phyloP scores from a whole-genome alignment of 2,113 vertebrate species.

The Pseudonaja textilis region DNA sequence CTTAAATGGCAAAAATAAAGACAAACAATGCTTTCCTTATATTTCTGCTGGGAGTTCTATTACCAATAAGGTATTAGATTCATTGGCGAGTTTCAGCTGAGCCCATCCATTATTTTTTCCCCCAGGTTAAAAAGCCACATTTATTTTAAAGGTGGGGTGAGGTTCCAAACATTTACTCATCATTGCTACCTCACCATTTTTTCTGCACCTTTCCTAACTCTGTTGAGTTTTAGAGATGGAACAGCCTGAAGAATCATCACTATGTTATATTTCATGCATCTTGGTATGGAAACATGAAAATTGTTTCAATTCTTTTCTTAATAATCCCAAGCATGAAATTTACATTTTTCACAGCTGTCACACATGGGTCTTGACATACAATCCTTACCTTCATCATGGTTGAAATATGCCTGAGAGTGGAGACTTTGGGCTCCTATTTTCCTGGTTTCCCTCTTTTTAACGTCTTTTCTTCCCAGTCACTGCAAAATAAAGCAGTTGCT shows the following conservation, averaged over 20 bases:
- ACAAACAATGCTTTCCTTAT: not conserved
- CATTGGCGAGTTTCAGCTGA: not conserved
- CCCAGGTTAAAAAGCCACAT: not conserved
- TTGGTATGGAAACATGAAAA: not conserved
- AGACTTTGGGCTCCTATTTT: not conserved
- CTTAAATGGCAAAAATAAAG: not conserved
- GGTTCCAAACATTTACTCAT: not conserved
- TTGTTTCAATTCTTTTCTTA: slow-evolving; percentile 1
- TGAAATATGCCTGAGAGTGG: not conserved
- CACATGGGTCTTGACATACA: not conserved
- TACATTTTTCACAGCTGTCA: not conserved
- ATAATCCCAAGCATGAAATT: slow-evolving; percentile 9
- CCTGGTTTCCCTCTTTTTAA: not conserved
- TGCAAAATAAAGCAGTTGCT: not conserved
- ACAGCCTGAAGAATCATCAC: not conserved
- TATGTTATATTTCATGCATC: not conserved
- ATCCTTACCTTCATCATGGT: not conserved
- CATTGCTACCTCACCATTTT: not conserved
- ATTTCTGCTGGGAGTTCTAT: not conserved
- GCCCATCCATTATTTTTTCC: not conserved
- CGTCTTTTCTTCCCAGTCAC: not conserved
- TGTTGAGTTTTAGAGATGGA: not conserved
- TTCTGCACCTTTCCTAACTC: too few species aligned
- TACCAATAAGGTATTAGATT: not conserved
- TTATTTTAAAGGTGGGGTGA: not conserved